Evolutionary conservation across 2,888 invertebrate species (phyloP), one percentile per base, ranked within the genome.

Genomic region (Trachelus troglodyta): DNA sequence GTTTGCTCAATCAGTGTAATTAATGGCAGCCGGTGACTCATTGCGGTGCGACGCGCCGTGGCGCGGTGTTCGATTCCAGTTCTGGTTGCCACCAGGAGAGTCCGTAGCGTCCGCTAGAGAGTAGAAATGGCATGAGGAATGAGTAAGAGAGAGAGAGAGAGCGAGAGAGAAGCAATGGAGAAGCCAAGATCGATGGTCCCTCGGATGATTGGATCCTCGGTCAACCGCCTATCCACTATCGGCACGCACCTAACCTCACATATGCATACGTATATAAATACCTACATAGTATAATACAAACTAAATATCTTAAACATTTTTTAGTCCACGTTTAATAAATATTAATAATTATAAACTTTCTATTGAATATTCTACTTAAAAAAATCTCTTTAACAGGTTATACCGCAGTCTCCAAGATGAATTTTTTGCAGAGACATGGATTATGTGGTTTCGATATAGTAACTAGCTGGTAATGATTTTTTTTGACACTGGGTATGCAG

Each of bases 1-100:
- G 76, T 79, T 81, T 81, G 81, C 81, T 81, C 81, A 79, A 81
- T 81, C 81, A 79, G 80, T 81, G 81, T 81, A 81, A 81, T 81
- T 81, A 81, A 81, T 81, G 81, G 76, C 40, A 77, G 79, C 77
- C 81, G 75, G 79, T 81, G 80, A 81, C 77, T 81, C 82, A 78
- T 78, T 82, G 79, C 77, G 77, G 74, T 77, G 35, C 68, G 71
- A 73, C 74, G 74, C 73, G 71, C 40, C 71, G 76, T 69, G 77
- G 74, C 75, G 71, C 76, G 76, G 77, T 76, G 79, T 80, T 81
- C 80, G 69, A 80, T 79, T 75, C 76, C 75, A 77, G 77, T 69
- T 77, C 76, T 76, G 31, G 33, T 75, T 76, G 69, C 73, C 74
- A 74, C n/a, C 74, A 37, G 56, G 31, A 12, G 68, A 69, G 23